These are phyloP conservation scores for Odontocerum albicorne DNA, from an alignment of 2,888 invertebrate species.

Conservation along the genomic window DNA sequence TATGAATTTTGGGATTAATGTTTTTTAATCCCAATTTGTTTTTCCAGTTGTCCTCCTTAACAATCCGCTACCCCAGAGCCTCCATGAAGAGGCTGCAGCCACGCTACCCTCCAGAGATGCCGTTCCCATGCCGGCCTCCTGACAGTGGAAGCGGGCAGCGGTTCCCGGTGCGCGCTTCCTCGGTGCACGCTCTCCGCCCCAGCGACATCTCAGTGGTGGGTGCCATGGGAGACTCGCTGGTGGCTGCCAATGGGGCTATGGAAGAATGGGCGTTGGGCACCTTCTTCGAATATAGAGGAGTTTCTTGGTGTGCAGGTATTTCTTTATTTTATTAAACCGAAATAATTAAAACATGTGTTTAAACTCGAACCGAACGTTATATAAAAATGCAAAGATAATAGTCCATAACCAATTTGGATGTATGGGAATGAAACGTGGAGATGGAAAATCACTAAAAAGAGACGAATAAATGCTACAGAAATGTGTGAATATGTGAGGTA, in stretches of 20 bases:
- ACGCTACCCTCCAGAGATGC: conserved; percentile 51
- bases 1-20: too few species aligned
- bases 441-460: too few species aligned
- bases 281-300: conserved; percentile 72
- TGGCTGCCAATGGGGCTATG: conserved; percentile 72
- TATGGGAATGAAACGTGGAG: too few species aligned
- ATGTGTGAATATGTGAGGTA: too few species aligned
- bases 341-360: not conserved
- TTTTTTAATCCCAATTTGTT: too few species aligned
- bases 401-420: too few species aligned
- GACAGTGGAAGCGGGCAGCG: not conserved
- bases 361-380: not conserved
- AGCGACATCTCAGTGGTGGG: conserved; percentile 68
- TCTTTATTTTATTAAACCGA: conserved; percentile 1
- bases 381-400: too few species aligned
- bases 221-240: conserved; percentile 71
- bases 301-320: conserved; percentile 73
- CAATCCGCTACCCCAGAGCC: conserved; percentile 52
- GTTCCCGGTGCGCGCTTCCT: conserved; percentile 41
- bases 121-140: conserved; percentile 57
- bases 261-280: conserved; percentile 73
- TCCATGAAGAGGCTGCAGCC: conserved; percentile 56
- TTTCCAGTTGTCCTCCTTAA: conserved; percentile 1
- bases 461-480: too few species aligned
- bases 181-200: conserved; percentile 68